These are phyloP conservation scores for Manis pentadactyla DNA, from an alignment of 2,797 vertebrate species.

Conservation along the genomic window DNA sequence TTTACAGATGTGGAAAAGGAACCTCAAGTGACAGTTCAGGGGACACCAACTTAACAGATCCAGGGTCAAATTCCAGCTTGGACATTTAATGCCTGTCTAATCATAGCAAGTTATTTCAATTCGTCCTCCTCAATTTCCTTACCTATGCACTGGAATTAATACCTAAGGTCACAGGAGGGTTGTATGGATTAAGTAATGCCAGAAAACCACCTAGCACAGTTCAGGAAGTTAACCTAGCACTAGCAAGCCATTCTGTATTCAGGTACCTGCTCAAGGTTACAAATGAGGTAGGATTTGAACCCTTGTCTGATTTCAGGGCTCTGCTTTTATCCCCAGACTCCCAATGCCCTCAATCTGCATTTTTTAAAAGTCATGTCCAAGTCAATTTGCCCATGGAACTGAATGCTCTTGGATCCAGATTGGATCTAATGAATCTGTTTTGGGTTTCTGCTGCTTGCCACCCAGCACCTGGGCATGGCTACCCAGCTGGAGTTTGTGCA, in stretches of 20 bases:
- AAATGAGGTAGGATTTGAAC: background rate
- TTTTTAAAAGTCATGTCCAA: background rate
- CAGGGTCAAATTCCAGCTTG: background rate
- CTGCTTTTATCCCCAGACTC: background rate
- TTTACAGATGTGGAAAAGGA: slow-evolving; percentile 10
- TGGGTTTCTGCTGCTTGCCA: background rate
- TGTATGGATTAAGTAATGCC: background rate
- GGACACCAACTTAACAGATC: background rate
- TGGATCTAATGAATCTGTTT: background rate
- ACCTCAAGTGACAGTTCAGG: background rate
- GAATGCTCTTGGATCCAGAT: slow-evolving; percentile 9
- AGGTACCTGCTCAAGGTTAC: background rate
- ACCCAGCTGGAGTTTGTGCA: background rate
- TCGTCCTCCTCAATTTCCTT: background rate
- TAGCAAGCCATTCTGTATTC: background rate
- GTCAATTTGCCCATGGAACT: background rate
- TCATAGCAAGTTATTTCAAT: background rate
- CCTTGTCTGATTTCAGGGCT: background rate
- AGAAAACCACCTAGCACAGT: background rate
- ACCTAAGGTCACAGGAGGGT: background rate
- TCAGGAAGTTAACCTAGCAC: background rate
- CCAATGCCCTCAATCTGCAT: background rate
- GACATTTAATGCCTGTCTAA: background rate
- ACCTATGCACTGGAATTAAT: background rate
- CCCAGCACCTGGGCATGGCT: background rate